phyloP scores from a whole-genome alignment of 2,888 invertebrate genomes.

The Brachypalpus laphriformis region DNA sequence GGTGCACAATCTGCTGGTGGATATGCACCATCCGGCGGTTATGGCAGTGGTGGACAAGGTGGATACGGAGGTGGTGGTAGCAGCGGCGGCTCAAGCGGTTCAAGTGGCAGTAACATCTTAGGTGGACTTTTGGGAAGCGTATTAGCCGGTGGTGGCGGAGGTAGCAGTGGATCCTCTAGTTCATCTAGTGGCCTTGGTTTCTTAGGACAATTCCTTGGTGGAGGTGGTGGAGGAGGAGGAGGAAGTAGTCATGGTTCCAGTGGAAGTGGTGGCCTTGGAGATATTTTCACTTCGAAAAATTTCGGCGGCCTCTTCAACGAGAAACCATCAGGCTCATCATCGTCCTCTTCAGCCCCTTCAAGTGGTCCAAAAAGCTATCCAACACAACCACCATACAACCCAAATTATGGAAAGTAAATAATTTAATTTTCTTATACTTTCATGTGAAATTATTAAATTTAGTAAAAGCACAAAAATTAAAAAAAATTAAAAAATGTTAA shows the following conservation, averaged over 20 bases:
- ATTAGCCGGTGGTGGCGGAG: slow-evolving; percentile 75
- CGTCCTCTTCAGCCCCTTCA: slow-evolving; percentile 66
- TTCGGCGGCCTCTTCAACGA: slow-evolving; percentile 82
- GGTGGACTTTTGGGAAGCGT: slow-evolving; percentile 77
- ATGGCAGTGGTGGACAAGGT: slow-evolving; percentile 77
- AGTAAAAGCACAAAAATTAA: slow-evolving; percentile 11
- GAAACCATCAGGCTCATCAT: slow-evolving; percentile 77
- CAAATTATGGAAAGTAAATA: slow-evolving; percentile 59
- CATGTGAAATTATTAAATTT: slow-evolving; percentile 17
- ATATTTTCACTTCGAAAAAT: slow-evolving; percentile 80
- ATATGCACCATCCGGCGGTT: slow-evolving; percentile 78
- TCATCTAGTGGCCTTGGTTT: slow-evolving; percentile 76
- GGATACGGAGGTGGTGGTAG: slow-evolving; percentile 75
- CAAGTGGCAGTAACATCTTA: slow-evolving; percentile 76
- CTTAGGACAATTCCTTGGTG: slow-evolving; percentile 74
- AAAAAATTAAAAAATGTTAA: not conserved
- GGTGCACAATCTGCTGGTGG: slow-evolving; percentile 77
- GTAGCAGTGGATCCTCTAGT: slow-evolving; percentile 69
- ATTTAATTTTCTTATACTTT: not conserved
- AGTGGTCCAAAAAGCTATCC: slow-evolving; percentile 80
- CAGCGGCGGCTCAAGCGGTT: slow-evolving; percentile 60
- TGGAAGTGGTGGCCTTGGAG: slow-evolving; percentile 77
- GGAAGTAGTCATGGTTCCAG: slow-evolving; percentile 72
- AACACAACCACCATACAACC: slow-evolving; percentile 79
- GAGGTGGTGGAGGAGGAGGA: slow-evolving; percentile 75